phyloP scores from a whole-genome alignment of 2,888 invertebrate species.

The Parnassius apollo region DNA sequence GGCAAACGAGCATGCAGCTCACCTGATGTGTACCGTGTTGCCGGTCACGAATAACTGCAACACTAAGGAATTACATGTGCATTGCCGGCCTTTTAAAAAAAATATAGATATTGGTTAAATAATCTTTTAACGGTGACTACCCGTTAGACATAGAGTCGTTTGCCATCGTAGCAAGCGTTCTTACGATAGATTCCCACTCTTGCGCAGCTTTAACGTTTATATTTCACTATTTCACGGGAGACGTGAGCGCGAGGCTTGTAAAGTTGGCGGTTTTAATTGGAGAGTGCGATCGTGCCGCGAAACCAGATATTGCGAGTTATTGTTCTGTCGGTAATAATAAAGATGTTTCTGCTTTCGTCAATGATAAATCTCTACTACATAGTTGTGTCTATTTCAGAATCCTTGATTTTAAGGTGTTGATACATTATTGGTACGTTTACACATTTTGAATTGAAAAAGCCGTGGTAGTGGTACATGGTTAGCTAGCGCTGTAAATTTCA shows the following conservation, averaged over 20 bases:
- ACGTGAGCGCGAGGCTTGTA: slow-evolving; percentile 63
- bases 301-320: slow-evolving; percentile 16
- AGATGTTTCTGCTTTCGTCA: slow-evolving; percentile 23
- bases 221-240: slow-evolving; percentile 40
- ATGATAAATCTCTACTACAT: slow-evolving; percentile 5
- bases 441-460: neutral
- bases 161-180: slow-evolving; percentile 36
- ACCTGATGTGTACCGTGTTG: too few relatives aligned
- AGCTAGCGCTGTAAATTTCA: too few relatives aligned
- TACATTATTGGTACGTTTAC: neutral
- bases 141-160: slow-evolving; percentile 34
- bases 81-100: too few relatives aligned
- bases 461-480: too few relatives aligned
- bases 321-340: slow-evolving; percentile 21
- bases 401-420: neutral
- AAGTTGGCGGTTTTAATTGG: slow-evolving; percentile 65
- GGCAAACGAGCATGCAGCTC: too few relatives aligned
- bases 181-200: slow-evolving; percentile 31
- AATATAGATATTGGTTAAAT: too few relatives aligned
- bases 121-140: slow-evolving; percentile 24
- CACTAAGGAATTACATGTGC: too few relatives aligned
- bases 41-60: too few relatives aligned
- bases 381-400: too few relatives aligned
- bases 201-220: slow-evolving; percentile 43
- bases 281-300: slow-evolving; percentile 43